These are phyloP conservation scores for Lumbricus terrestris DNA, from an alignment of 2,888 invertebrate genomes.

Conservation along the genomic window DNA sequence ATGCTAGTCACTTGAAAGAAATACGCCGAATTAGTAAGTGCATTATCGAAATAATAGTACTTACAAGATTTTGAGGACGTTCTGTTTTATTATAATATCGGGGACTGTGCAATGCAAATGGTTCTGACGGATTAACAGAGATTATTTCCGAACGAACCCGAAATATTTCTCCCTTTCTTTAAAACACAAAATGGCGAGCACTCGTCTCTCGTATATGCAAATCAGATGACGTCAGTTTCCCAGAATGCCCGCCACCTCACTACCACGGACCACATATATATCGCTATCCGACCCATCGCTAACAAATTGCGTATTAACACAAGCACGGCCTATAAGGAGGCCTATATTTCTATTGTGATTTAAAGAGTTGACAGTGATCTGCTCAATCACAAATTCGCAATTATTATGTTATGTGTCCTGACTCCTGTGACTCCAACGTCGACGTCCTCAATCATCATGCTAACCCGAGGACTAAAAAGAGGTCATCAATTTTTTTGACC, in stretches of 20 bases:
- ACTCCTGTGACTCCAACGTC: too few species aligned
- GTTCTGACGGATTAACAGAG: neutral
- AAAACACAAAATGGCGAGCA: conserved; percentile 23
- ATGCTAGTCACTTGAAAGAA: neutral
- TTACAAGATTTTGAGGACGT: neutral
- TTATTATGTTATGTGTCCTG: too few species aligned
- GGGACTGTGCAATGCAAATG: neutral
- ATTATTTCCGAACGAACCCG: conserved; percentile 7
- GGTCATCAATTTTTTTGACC: too few species aligned
- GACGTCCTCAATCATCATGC: too few species aligned
- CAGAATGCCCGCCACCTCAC: neutral
- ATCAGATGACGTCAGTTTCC: conserved; percentile 17
- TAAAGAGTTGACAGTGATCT: too few species aligned
- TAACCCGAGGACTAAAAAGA: too few species aligned
- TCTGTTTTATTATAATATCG: neutral
- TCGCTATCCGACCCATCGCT: neutral
- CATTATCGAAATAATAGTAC: neutral
- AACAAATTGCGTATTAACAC: neutral
- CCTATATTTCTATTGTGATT: too few species aligned
- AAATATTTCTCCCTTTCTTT: conserved; percentile 5
- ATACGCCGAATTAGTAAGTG: neutral
- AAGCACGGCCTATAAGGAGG: too few species aligned
- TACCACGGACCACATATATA: neutral
- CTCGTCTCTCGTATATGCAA: conserved; percentile 21
- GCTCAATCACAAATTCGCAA: too few species aligned